Evolutionary conservation across 30 jellyfish, hydroid and myxozoan species (phyloP).

Genomic region (Aurelia sp.): DNA sequence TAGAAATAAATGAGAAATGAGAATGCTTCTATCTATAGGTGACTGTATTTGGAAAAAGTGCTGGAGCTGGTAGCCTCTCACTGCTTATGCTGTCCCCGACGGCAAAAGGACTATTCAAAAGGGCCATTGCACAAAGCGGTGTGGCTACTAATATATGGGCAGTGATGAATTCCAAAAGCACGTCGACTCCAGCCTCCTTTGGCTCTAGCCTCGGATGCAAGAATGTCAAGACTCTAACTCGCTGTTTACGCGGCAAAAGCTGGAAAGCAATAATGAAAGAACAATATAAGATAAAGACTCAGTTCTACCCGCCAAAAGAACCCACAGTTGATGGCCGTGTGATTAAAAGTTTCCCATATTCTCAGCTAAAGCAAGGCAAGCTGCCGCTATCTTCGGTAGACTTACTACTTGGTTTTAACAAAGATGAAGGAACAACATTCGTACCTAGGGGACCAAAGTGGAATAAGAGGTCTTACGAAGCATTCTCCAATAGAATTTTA

Average conservation of each 20-base stretch:
- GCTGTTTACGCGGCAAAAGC: constrained; percentile 27
- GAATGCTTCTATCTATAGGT: not conserved
- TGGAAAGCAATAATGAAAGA: constrained; percentile 11
- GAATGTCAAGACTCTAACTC: not conserved
- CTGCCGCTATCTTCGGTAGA: constrained; percentile 41
- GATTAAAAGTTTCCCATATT: constrained; percentile 3
- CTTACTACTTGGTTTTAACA: constrained; percentile 45
- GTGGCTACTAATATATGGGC: constrained; percentile 63
- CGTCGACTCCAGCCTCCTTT: not conserved
- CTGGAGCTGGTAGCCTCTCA: constrained; percentile 71
- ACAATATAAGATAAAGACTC: not conserved
- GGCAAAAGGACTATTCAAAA: constrained; percentile 63
- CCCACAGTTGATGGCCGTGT: constrained; percentile 43
- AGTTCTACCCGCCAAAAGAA: not conserved
- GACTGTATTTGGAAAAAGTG: constrained; percentile 78
- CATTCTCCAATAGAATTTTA: no score
- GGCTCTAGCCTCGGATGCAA: constrained; percentile 19
- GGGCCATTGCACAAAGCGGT: constrained; percentile 84
- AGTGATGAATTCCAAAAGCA: not conserved
- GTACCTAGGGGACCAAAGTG: constrained; percentile 4
- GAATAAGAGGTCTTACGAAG: constrained; percentile 1
- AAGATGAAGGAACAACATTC: constrained; percentile 50
- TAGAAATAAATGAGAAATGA: no score
- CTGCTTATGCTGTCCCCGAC: constrained; percentile 65
- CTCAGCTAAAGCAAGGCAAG: constrained; percentile 24